phyloP scores from a whole-genome alignment of 2,888 invertebrate species.

The Beris chalybata region DNA sequence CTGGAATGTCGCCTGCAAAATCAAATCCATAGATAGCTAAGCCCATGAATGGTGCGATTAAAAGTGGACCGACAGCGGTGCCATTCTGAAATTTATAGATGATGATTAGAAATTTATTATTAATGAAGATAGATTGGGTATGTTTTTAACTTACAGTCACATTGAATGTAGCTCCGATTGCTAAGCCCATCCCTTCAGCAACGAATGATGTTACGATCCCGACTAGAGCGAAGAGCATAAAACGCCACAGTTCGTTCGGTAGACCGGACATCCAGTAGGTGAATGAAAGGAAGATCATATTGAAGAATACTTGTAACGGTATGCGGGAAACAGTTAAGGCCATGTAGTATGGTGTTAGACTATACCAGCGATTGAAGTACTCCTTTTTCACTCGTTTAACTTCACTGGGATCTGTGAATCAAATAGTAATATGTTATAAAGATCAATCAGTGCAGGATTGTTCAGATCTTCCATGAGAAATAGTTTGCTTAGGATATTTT shows the following conservation, averaged over 20 bases:
- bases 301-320: slow-evolving; percentile 61
- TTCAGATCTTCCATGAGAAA: background rate
- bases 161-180: slow-evolving; percentile 72
- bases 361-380: slow-evolving; percentile 72
- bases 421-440: slow-evolving; percentile 15
- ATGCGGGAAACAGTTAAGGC: slow-evolving; percentile 66
- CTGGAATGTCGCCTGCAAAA: slow-evolving; percentile 66
- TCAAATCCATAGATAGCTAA: slow-evolving; percentile 71
- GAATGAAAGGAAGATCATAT: slow-evolving; percentile 63
- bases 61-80: slow-evolving; percentile 66
- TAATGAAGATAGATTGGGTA: background rate
- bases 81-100: slow-evolving; percentile 63
- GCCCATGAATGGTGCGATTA: slow-evolving; percentile 68
- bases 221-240: slow-evolving; percentile 67
- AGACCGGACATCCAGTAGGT: slow-evolving; percentile 70
- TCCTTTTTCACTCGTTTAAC: slow-evolving; percentile 70
- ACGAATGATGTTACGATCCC: slow-evolving; percentile 71
- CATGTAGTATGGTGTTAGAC: slow-evolving; percentile 65
- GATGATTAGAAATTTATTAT: background rate
- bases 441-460: background rate
- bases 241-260: slow-evolving; percentile 67
- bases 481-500: no score
- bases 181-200: slow-evolving; percentile 76
- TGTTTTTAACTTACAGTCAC: slow-evolving; percentile 60
- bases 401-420: slow-evolving; percentile 64